Percentiles rank a stretch among this genome's conserved stretches.
These are phyloP conservation scores for Telmatherina bonti DNA, from an alignment of 2,797 vertebrate genomes.

Conservation along the genomic window DNA sequence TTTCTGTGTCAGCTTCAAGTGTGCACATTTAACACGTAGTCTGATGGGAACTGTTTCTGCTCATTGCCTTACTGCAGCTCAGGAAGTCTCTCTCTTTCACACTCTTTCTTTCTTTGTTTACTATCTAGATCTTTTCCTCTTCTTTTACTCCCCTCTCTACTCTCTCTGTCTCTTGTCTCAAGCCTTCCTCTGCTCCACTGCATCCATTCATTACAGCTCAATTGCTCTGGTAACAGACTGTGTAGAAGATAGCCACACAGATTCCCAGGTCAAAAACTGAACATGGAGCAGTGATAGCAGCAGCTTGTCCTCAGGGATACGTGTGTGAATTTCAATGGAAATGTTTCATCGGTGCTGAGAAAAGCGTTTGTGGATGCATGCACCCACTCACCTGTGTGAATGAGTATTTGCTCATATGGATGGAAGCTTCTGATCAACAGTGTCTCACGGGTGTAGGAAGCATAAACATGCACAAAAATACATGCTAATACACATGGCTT, in stretches of 20 bases:
- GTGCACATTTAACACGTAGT: conserved; percentile 64
- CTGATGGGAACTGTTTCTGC: conserved; percentile 64
- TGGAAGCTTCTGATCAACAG: conserved; percentile 60
- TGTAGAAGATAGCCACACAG: conserved; percentile 31
- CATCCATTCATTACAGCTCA: conserved; percentile 53
- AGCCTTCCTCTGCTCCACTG: conserved; percentile 32
- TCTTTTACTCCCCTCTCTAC: neutral
- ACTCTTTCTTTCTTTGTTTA: conserved; percentile 23
- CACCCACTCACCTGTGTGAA: conserved; percentile 55
- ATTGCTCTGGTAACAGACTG: conserved; percentile 47
- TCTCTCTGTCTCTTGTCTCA: conserved; percentile 6
- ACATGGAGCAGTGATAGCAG: conserved; percentile 55
- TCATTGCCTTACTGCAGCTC: conserved; percentile 57
- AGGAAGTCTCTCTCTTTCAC: conserved; percentile 59
- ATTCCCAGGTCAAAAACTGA: conserved; percentile 44
- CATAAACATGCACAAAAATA: conserved; percentile 46
- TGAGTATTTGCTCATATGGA: conserved; percentile 42
- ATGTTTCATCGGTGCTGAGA: conserved; percentile 18
- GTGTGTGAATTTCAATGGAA: conserved; percentile 44
- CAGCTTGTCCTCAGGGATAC: conserved; percentile 48
- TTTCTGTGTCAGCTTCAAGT: conserved; percentile 57
- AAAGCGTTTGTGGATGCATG: conserved; percentile 13
- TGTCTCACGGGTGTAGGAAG: conserved; percentile 34
- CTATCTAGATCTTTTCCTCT: neutral
- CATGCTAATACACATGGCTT: conserved; percentile 26